Evolutionary conservation across 2,113 vertebrate genomes (phyloP).

Genomic region (Python bivittatus): DNA sequence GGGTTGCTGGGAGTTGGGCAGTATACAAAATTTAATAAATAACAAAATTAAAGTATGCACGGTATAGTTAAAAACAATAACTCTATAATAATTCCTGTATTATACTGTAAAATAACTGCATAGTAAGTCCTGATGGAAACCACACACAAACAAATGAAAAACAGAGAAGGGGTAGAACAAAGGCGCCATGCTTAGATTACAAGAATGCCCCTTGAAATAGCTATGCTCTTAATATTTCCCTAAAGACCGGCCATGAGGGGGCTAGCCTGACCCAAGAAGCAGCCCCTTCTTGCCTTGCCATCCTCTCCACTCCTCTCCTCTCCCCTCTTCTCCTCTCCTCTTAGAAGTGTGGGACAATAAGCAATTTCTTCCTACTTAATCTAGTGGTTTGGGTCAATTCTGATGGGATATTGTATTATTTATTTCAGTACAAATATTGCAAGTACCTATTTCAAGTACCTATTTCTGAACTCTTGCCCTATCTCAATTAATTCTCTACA

Average conservation of each 20-base stretch:
- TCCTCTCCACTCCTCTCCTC: too few relatives aligned
- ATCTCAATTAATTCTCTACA: background rate
- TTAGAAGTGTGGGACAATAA: too few relatives aligned
- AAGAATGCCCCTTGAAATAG: background rate
- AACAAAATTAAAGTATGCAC: background rate
- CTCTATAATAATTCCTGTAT: background rate
- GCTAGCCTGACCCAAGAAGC: background rate
- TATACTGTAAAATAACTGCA: background rate
- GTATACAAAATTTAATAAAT: background rate
- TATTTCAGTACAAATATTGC: background rate
- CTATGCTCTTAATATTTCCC: background rate
- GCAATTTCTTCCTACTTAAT: too few relatives aligned
- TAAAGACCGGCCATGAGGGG: background rate
- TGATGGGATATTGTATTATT: too few relatives aligned
- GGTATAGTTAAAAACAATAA: background rate
- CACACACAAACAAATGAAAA: background rate
- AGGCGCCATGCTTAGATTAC: background rate
- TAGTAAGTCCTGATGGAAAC: background rate
- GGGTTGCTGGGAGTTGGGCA: background rate
- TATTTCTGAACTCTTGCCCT: background rate
- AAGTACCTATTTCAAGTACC: background rate
- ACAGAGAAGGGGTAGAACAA: background rate
- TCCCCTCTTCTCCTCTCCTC: too few relatives aligned
- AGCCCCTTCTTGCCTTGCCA: too few relatives aligned
- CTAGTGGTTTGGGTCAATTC: too few relatives aligned